Evolutionary conservation across 1,140 invertebrate genomes (phyloP), one percentile per base, ranked within the genome.

Genomic region (Drosophila virilis): DNA sequence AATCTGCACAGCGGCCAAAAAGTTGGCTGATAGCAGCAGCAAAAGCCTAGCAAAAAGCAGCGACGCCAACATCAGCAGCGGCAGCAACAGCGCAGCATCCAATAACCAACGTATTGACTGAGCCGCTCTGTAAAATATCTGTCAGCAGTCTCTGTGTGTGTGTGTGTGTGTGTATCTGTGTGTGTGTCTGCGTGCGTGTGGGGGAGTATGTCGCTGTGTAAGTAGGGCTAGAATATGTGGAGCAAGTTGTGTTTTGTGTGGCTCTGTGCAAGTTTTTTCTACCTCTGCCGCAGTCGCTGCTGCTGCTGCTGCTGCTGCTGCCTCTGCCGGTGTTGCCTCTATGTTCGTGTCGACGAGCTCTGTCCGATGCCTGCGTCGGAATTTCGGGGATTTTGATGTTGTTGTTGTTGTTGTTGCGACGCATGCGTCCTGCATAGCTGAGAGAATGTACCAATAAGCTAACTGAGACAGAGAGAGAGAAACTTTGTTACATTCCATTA

Each of bases 201-300:
- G 37, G 62, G 40, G 73, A 67, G 51, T 70, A 74, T 85, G 74
- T 74, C 66, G 66, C 42, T 89, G 83, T 88, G 83, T 88, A 88
- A 88, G 83, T 88, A 88, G 83, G 83, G 73, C 83, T 83, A 83
- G 62, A 89, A 88, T 88, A 88, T 88, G 62, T 88, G 77, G 83
- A 88, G 84, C 83, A 88, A 83, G 84, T 83, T 86, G 73, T 69
- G 83, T 77, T 86, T 86, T 78, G 82, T 65, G 43, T 48, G 52
- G 43, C 50, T 42, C 55, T 61, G 62, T 42, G 67, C 67, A 40
- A 12, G 32, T 50, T 72, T 62, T 62, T 52, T 62, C 62, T 68
- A 69, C 54, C 13, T 15, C 42, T 12, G 57, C 40, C 51, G 51
- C 58, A 9, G 71, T 8, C 38, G 32, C 46, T n/a, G 62, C 6